phyloP scores from a whole-genome alignment of 2,888 invertebrate genomes.

The Amphimallon solstitiale region DNA sequence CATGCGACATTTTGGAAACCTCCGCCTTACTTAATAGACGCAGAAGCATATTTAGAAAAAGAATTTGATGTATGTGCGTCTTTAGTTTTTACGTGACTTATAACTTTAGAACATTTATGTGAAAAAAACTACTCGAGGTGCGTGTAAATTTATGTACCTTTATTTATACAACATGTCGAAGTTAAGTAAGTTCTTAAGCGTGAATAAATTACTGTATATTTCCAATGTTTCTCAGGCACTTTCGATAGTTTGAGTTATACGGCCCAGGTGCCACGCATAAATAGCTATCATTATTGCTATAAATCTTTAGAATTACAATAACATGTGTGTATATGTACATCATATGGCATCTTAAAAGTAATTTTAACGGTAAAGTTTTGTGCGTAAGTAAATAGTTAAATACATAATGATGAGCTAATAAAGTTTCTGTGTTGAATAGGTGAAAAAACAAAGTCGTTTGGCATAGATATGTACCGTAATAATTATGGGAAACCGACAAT shows the following conservation, averaged over 20 bases:
- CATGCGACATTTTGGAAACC: constrained; percentile 16
- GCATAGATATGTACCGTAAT: too few relatives aligned
- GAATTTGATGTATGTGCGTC: constrained; percentile 19
- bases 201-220: constrained; percentile 29
- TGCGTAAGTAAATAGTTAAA: background rate
- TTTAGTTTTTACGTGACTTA: constrained; percentile 27
- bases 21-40: constrained; percentile 6
- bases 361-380: background rate
- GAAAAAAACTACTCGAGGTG: background rate
- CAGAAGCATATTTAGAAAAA: constrained; percentile 12
- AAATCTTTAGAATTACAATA: constrained; percentile 22
- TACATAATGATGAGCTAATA: too few relatives aligned
- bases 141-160: constrained; percentile 30
- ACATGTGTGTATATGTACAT: background rate
- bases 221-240: constrained; percentile 11
- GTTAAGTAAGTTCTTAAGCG: constrained; percentile 32
- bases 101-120: constrained; percentile 1
- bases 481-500: too few relatives aligned
- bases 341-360: background rate
- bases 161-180: constrained; percentile 33
- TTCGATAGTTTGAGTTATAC: constrained; percentile 27
- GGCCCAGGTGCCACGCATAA: constrained; percentile 26
- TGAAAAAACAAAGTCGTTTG: too few relatives aligned
- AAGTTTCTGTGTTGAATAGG: too few relatives aligned
- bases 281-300: constrained; percentile 25